These are phyloP conservation scores for Apocrypta bakeri DNA, from an alignment of 1,140 invertebrate species.

Conservation along the genomic window DNA sequence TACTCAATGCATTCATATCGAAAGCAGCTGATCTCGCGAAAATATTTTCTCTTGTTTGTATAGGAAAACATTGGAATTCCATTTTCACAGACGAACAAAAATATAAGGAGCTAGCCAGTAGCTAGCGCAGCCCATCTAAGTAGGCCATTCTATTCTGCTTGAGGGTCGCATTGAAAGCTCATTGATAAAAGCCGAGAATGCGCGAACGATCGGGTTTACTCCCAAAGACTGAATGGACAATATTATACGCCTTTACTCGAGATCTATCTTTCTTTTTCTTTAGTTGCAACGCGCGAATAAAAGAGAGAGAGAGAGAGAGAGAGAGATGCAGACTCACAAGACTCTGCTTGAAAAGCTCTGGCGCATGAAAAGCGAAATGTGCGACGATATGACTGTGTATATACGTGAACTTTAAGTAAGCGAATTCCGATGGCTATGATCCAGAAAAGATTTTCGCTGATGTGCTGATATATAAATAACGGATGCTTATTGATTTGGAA, in stretches of 20 bases:
- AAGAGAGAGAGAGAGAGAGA: not conserved
- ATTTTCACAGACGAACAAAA: not conserved
- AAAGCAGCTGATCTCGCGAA: not conserved
- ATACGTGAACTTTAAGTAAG: not conserved
- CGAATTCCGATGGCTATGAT: too few relatives aligned
- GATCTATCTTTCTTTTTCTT: not conserved
- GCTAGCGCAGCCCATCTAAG: not conserved
- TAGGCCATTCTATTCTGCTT: not conserved
- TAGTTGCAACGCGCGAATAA: not conserved
- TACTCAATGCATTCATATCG: not conserved
- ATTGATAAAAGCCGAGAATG: slow-evolving; percentile 32
- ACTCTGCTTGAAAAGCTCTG: not conserved
- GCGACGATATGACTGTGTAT: too few relatives aligned
- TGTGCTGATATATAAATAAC: not conserved
- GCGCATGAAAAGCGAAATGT: not conserved
- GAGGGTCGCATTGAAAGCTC: slow-evolving; percentile 30
- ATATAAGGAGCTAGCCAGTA: not conserved
- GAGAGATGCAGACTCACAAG: not conserved
- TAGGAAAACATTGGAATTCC: slow-evolving; percentile 26
- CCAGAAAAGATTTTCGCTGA: not conserved
- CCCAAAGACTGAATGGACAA: slow-evolving; percentile 22
- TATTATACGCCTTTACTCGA: slow-evolving; percentile 9
- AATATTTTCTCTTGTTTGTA: not conserved
- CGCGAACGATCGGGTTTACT: slow-evolving; percentile 25
- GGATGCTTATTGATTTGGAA: not conserved